These are phyloP conservation scores for Aplocera efformata DNA, from an alignment of 2,888 invertebrate genomes.

Conservation along the genomic window DNA sequence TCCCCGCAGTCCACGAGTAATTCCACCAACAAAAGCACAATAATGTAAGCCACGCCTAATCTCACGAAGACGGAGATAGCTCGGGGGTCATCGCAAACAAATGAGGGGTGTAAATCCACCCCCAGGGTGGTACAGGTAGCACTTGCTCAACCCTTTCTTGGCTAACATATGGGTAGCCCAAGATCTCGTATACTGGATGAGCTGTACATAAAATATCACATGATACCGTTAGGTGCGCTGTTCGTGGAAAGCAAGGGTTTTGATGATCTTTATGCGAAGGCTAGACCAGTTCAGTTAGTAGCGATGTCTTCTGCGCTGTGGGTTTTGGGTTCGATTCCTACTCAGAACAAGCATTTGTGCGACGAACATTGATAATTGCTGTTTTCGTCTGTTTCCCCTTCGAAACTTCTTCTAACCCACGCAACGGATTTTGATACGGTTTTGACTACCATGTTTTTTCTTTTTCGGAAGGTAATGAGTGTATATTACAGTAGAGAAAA, in stretches of 20 bases:
- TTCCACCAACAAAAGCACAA: constrained; percentile 35
- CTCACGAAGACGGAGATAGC: constrained; percentile 66
- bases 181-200: constrained; percentile 31
- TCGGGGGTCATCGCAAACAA: constrained; percentile 84
- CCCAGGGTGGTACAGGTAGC: constrained; percentile 51
- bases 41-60: constrained; percentile 52
- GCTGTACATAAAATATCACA: constrained; percentile 5
- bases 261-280: no score
- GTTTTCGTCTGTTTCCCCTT: no score
- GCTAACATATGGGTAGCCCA: constrained; percentile 65
- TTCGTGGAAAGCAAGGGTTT: not conserved
- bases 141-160: constrained; percentile 76
- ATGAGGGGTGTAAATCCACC: constrained; percentile 84
- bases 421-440: no score
- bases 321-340: no score
- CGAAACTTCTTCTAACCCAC: no score
- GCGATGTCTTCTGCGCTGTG: no score
- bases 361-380: no score
- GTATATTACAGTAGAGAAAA: no score
- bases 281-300: no score
- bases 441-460: no score
- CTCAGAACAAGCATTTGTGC: no score
- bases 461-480: no score
- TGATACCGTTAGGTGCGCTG: not conserved
- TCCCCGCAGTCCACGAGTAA: constrained; percentile 17